A percentile compares a stretch with the other conserved stretches of the same genome.
These are phyloP conservation scores for Chloroclystis v-ata DNA, from an alignment of 2,888 invertebrate species.

Conservation along the genomic window DNA sequence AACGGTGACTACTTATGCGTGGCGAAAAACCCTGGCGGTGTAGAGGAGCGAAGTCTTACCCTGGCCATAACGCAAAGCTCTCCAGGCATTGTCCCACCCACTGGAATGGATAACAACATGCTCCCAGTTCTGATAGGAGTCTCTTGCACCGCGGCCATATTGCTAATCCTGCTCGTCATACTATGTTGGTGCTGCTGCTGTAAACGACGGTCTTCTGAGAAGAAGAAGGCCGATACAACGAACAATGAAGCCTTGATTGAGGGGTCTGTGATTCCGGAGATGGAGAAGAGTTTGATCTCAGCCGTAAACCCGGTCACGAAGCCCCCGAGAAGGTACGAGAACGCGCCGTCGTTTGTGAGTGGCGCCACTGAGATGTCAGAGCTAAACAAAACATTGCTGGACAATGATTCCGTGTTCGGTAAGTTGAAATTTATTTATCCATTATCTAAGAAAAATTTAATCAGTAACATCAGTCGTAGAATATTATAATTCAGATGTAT, in stretches of 20 bases:
- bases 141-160: conserved; percentile 64
- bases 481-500: too few relatives aligned
- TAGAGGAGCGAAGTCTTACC: conserved; percentile 85
- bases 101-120: conserved; percentile 77
- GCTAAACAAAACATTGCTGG: conserved; percentile 87
- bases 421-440: conserved; percentile 51
- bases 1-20: conserved; percentile 87
- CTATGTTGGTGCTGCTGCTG: conserved; percentile 80
- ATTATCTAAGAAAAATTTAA: too few relatives aligned
- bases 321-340: conserved; percentile 87
- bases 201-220: conserved; percentile 70
- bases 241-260: conserved; percentile 85
- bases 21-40: conserved; percentile 89
- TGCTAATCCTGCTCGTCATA: conserved; percentile 69
- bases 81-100: conserved; percentile 63
- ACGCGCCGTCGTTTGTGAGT: conserved; percentile 82
- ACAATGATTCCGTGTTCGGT: conserved; percentile 89
- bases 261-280: conserved; percentile 87
- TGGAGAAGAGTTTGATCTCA: conserved; percentile 90
- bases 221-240: conserved; percentile 78
- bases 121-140: conserved; percentile 76
- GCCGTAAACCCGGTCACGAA: conserved; percentile 92
- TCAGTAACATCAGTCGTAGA: too few relatives aligned
- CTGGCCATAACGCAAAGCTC: conserved; percentile 71
- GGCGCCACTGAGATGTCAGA: conserved; percentile 90